phyloP scores from a whole-genome alignment of 2,888 invertebrate species.

The Kryphioiulus occultus region DNA sequence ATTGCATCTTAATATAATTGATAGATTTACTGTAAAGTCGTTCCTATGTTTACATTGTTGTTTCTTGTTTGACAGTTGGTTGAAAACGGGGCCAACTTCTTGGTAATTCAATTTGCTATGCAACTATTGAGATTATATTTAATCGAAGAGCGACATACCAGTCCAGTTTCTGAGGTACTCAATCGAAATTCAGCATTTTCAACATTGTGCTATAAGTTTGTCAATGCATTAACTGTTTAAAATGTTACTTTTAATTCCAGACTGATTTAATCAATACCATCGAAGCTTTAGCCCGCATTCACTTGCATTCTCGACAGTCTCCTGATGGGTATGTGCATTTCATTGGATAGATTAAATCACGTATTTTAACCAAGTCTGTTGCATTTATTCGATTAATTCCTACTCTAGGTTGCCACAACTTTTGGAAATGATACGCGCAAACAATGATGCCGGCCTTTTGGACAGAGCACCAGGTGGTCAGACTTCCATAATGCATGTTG shows the following conservation, averaged over 20 bases:
- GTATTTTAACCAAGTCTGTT: not conserved
- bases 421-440: slow-evolving; percentile 80
- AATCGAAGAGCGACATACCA: slow-evolving; percentile 78
- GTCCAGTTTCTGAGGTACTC: slow-evolving; percentile 73
- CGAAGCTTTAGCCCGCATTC: slow-evolving; percentile 80
- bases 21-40: not conserved
- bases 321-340: slow-evolving; percentile 75
- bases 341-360: not conserved
- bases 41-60: not conserved
- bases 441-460: slow-evolving; percentile 76
- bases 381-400: not conserved
- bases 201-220: not conserved
- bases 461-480: slow-evolving; percentile 82
- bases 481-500: slow-evolving; percentile 90
- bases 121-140: slow-evolving; percentile 85
- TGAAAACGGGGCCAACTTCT: slow-evolving; percentile 70
- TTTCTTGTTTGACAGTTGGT: slow-evolving; percentile 66
- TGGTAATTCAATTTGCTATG: slow-evolving; percentile 89
- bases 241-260: slow-evolving; percentile 55
- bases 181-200: no score
- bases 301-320: slow-evolving; percentile 72
- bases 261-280: slow-evolving; percentile 87
- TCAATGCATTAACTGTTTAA: not conserved
- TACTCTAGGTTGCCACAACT: slow-evolving; percentile 71
- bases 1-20: not conserved